Evolutionary conservation across 2,797 vertebrate genomes (phyloP).

Genomic region (Darevskia mixta): DNA sequence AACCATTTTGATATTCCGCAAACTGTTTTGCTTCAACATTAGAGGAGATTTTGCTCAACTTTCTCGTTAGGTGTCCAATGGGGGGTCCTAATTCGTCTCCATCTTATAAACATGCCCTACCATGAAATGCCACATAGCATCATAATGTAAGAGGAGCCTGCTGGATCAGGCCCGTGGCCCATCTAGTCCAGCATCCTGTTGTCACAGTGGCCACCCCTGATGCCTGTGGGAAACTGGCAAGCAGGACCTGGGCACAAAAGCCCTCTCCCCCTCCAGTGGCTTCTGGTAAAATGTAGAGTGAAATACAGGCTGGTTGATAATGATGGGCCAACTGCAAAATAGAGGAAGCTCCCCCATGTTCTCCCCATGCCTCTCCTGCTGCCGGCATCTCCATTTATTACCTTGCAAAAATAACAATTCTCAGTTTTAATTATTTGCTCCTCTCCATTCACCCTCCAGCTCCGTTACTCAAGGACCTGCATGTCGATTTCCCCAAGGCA

Average conservation of each 20-base stretch:
- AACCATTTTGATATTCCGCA: too few species aligned
- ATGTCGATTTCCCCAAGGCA: not conserved
- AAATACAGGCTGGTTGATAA: slow-evolving; percentile 5
- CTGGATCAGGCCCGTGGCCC: too few species aligned
- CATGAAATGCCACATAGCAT: not conserved
- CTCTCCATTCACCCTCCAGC: slow-evolving; percentile 2
- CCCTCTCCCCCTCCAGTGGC: too few species aligned
- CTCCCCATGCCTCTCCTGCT: not conserved
- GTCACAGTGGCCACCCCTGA: too few species aligned
- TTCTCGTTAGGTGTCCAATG: not conserved
- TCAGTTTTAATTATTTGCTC: slow-evolving; percentile 35
- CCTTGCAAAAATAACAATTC: slow-evolving; percentile 25
- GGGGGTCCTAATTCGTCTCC: not conserved
- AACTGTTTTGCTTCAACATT: not conserved
- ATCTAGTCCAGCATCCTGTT: too few species aligned
- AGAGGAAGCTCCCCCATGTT: not conserved
- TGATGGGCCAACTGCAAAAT: not conserved
- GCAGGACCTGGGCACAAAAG: too few species aligned
- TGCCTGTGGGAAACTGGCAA: too few species aligned
- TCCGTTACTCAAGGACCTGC: slow-evolving; percentile 3
- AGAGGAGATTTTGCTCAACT: not conserved
- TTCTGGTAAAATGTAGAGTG: too few species aligned
- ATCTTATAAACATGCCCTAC: not conserved
- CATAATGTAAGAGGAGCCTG: too few species aligned
- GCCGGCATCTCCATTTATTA: slow-evolving; percentile 4